These are phyloP conservation scores for Numenius arquata DNA, from an alignment of 2,113 vertebrate genomes.

Conservation along the genomic window DNA sequence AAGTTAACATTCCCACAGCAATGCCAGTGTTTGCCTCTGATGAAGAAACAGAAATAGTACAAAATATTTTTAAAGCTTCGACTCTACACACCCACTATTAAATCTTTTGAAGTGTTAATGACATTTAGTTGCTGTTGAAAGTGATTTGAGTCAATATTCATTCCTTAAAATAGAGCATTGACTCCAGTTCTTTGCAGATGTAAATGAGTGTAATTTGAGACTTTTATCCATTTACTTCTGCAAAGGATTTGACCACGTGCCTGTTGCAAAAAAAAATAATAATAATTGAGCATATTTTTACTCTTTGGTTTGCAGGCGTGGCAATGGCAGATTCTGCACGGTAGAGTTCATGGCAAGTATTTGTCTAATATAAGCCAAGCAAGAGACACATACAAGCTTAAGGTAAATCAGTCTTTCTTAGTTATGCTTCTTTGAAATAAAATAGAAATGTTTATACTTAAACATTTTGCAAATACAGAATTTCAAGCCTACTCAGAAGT, in stretches of 20 bases:
- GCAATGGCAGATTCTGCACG: not conserved
- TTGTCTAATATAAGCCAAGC: conserved; percentile 9
- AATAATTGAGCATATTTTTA: conserved; percentile 1
- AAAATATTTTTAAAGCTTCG: not conserved
- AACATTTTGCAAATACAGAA: not conserved
- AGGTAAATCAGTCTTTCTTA: conserved; percentile 19
- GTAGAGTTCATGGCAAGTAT: conserved; percentile 32
- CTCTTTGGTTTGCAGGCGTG: conserved; percentile 12
- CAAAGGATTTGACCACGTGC: not conserved
- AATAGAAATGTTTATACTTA: not conserved
- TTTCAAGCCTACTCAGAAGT: not conserved
- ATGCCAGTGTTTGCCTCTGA: not conserved
- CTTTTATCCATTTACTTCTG: not conserved
- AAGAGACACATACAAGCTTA: not conserved
- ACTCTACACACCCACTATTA: not conserved
- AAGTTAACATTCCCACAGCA: not conserved
- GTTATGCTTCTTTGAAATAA: not conserved
- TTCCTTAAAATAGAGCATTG: not conserved
- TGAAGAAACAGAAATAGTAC: not conserved
- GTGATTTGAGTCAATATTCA: not conserved
- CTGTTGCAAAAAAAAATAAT: not conserved
- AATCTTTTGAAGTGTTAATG: not conserved
- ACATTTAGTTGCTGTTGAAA: not conserved
- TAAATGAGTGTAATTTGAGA: not conserved
- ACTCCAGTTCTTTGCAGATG: not conserved